Conservation (phyloP, 2,888 invertebrate species). For the Lordiphosa andalusiaca region DNA sequence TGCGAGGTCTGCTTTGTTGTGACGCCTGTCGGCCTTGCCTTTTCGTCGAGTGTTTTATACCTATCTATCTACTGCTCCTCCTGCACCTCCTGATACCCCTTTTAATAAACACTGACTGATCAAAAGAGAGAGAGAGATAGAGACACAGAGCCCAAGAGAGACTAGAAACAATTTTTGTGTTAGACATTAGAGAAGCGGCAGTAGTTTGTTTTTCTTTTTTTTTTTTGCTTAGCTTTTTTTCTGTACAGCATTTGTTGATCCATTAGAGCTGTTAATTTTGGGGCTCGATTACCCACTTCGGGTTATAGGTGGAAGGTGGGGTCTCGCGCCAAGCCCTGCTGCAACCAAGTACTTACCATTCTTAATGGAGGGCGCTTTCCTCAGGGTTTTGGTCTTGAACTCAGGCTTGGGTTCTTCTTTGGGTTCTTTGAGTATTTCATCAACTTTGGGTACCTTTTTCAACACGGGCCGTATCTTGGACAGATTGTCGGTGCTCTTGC, state of each 20-base stretch:
- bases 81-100: background rate
- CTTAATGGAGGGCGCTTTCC: constrained; percentile 77
- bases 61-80: background rate
- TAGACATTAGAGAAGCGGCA: constrained; percentile 54
- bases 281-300: constrained; percentile 33
- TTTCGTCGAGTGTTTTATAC: constrained; percentile 31
- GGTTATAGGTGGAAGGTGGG: constrained; percentile 25
- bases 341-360: constrained; percentile 72
- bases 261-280: constrained; percentile 60
- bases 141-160: background rate
- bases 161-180: constrained; percentile 22
- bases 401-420: constrained; percentile 78
- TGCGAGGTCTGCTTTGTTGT: constrained; percentile 45
- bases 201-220: constrained; percentile 10
- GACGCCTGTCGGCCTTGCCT: constrained; percentile 61
- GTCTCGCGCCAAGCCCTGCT: constrained; percentile 8
- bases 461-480: constrained; percentile 78
- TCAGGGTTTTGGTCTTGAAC: constrained; percentile 79
- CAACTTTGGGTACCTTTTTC: constrained; percentile 79
- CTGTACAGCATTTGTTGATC: constrained; percentile 58
- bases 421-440: constrained; percentile 76
- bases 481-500: constrained; percentile 77
- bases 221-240: no score
- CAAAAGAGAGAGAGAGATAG: background rate
- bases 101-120: constrained; percentile 12